These are phyloP conservation scores for Caenorhabditis angaria DNA, from an alignment of 2,888 invertebrate species.

Conservation along the genomic window DNA sequence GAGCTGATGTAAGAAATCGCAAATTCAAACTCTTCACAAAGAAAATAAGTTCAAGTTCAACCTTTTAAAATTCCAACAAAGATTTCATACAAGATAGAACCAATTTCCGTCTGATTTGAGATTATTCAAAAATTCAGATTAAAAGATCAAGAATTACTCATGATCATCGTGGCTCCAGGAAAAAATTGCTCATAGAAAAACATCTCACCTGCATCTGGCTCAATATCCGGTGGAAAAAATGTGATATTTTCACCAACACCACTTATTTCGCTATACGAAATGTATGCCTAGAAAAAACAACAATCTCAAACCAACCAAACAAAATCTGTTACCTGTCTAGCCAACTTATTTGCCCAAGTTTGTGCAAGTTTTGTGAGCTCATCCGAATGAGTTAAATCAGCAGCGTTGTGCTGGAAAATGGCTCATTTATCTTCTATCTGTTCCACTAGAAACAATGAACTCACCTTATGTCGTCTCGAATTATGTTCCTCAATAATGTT, in stretches of 20 bases:
- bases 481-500: conserved; percentile 50
- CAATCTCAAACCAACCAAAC: not conserved
- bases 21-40: too few relatives aligned
- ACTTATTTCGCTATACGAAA: conserved; percentile 55
- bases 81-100: too few relatives aligned
- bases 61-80: too few relatives aligned
- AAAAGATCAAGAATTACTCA: conserved; percentile 29
- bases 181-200: conserved; percentile 15
- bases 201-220: conserved; percentile 49
- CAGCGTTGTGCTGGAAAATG: conserved; percentile 45
- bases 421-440: too few relatives aligned
- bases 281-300: conserved; percentile 35
- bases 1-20: too few relatives aligned
- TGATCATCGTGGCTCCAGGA: not conserved
- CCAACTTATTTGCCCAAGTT: conserved; percentile 74
- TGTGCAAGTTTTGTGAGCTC: conserved; percentile 73
- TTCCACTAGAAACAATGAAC: too few relatives aligned
- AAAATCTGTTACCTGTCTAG: conserved; percentile 52
- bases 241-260: conserved; percentile 72
- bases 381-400: conserved; percentile 69
- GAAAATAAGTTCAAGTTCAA: too few relatives aligned
- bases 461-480: conserved; percentile 31
- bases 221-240: conserved; percentile 65
- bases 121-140: too few relatives aligned
- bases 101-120: too few relatives aligned